Evolutionary conservation across 2,797 vertebrate genomes (phyloP).

Genomic region (Enteromius mattozi): DNA sequence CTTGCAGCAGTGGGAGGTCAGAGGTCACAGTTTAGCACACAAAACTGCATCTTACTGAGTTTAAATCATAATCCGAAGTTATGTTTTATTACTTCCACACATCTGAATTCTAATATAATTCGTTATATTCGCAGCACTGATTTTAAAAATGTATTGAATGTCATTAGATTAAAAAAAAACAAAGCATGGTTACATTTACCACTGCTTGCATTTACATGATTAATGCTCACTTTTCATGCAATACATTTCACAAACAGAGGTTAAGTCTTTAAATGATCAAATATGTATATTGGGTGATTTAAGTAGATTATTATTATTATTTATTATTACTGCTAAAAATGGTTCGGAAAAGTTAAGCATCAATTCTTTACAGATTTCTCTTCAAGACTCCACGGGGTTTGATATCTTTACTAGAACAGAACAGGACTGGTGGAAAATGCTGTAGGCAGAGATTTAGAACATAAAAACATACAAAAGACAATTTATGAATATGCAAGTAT

Average conservation of each 20-base stretch:
- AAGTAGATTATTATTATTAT: neutral
- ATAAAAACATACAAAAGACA: neutral
- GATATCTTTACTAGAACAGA: neutral
- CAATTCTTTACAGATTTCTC: too few relatives aligned
- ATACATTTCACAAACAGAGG: neutral
- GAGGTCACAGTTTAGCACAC: neutral
- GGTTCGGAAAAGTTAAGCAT: too few relatives aligned
- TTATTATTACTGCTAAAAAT: too few relatives aligned
- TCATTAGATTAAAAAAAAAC: neutral
- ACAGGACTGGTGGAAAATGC: neutral
- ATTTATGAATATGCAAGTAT: neutral
- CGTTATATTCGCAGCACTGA: too few relatives aligned
- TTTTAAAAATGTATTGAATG: neutral
- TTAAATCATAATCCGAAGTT: neutral
- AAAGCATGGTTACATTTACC: neutral
- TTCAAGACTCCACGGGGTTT: too few relatives aligned
- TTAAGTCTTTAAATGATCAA: neutral
- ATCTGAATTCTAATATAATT: too few relatives aligned
- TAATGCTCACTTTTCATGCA: neutral
- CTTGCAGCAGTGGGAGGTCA: conserved; percentile 17
- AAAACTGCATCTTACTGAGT: neutral
- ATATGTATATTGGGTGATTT: neutral
- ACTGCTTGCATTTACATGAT: neutral
- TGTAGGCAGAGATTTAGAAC: neutral
- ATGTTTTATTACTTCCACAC: neutral